phyloP scores from a whole-genome alignment of 2,113 vertebrate genomes.

The Tonatia bakeri region DNA sequence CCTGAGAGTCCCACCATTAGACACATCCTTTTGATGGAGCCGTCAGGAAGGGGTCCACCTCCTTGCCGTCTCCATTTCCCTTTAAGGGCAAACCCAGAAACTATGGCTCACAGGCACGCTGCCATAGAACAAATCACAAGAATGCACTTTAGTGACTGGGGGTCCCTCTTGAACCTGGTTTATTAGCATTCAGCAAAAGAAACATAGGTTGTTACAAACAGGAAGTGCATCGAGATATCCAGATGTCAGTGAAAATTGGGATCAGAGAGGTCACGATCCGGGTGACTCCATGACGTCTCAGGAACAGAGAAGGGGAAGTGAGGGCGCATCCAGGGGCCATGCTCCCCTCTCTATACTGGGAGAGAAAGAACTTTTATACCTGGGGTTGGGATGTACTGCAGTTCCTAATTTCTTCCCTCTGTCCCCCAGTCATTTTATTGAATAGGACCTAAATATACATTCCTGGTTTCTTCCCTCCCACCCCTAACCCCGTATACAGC shows the following conservation, averaged over 20 bases:
- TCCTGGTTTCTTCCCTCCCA: neutral
- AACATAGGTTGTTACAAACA: slow-evolving; percentile 55
- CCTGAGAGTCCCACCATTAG: neutral
- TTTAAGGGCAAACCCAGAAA: slow-evolving; percentile 16
- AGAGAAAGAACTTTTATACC: slow-evolving; percentile 38
- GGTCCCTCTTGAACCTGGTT: slow-evolving; percentile 61
- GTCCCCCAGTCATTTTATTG: slow-evolving; percentile 59
- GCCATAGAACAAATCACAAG: slow-evolving; percentile 51
- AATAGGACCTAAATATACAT: slow-evolving; percentile 64
- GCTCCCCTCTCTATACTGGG: slow-evolving; percentile 5
- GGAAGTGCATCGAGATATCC: slow-evolving; percentile 55
- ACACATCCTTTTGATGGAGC: neutral
- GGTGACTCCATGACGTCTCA: neutral
- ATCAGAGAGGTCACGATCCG: slow-evolving; percentile 26
- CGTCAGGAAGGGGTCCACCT: neutral
- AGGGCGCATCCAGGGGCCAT: neutral
- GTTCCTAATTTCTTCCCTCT: slow-evolving; percentile 23
- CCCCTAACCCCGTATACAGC: slow-evolving; percentile 10
- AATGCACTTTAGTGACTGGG: slow-evolving; percentile 39
- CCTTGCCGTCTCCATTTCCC: neutral
- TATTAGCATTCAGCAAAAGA: slow-evolving; percentile 70
- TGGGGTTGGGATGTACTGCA: neutral
- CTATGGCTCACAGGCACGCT: neutral
- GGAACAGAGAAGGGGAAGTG: neutral
- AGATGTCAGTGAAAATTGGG: slow-evolving; percentile 38